phyloP scores from a whole-genome alignment of 2,888 invertebrate genomes.

The Ophion ellenae region DNA sequence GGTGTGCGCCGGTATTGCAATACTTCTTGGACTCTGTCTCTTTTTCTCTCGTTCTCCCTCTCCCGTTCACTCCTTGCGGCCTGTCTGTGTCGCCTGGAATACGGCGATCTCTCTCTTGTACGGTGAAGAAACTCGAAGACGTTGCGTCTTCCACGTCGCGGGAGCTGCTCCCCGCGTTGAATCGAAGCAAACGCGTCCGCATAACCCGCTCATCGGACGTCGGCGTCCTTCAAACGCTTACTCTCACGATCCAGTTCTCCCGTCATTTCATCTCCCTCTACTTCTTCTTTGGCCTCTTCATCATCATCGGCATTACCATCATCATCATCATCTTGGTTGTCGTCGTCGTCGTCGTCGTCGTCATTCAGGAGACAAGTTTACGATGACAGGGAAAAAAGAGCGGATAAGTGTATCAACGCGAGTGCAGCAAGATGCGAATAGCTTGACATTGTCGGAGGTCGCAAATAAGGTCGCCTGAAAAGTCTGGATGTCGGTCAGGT shows the following conservation, averaged over 20 bases:
- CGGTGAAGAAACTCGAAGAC: slow-evolving; percentile 59
- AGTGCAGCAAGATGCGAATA: neutral
- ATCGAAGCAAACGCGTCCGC: slow-evolving; percentile 56
- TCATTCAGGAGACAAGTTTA: slow-evolving; percentile 45
- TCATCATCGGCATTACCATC: slow-evolving; percentile 50
- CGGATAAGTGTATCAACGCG: slow-evolving; percentile 7
- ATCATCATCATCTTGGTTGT: slow-evolving; percentile 37
- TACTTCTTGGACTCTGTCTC: neutral
- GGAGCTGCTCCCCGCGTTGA: slow-evolving; percentile 45
- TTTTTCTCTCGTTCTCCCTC: neutral
- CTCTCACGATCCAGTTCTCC: slow-evolving; percentile 50
- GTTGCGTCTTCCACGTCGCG: slow-evolving; percentile 63
- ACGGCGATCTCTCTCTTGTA: slow-evolving; percentile 1
- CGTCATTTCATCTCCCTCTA: slow-evolving; percentile 39
- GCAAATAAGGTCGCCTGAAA: too few species aligned
- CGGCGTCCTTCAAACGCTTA: slow-evolving; percentile 67
- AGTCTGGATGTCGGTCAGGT: neutral
- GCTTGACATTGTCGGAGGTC: slow-evolving; percentile 22
- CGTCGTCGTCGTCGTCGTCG: slow-evolving; percentile 12
- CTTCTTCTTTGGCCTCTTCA: slow-evolving; percentile 52
- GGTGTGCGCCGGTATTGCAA: slow-evolving; percentile 19
- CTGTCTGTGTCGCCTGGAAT: slow-evolving; percentile 15
- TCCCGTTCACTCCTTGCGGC: neutral
- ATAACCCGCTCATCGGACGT: slow-evolving; percentile 56
- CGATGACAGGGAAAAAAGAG: slow-evolving; percentile 5